Percentiles rank a stretch among this genome's conserved stretches.
Conservation (phyloP, 23 tunicate genomes). For the Corella eumyota region DNA sequence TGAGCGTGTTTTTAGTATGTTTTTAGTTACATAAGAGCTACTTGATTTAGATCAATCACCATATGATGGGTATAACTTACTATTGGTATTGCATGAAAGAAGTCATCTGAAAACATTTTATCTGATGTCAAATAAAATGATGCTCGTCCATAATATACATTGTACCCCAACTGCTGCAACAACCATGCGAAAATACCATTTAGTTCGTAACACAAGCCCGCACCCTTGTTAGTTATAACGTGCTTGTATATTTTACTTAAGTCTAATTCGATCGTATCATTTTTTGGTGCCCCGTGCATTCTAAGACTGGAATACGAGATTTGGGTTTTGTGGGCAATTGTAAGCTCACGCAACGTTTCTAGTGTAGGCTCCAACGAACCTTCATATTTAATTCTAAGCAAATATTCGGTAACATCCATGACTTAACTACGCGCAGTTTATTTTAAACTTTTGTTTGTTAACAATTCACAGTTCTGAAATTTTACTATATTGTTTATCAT, state of each 20-base stretch:
- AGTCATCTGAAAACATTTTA: no score
- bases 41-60: no score
- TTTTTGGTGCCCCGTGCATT: neutral
- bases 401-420: neutral
- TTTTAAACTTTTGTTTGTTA: no score
- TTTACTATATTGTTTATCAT: no score
- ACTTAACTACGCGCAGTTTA: neutral
- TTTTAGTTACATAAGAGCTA: no score
- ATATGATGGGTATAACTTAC: no score
- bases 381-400: neutral
- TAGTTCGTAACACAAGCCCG: neutral
- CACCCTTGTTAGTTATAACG: neutral
- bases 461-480: no score
- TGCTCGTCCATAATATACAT: neutral
- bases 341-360: neutral
- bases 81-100: no score
- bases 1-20: no score
- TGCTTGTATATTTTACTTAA: neutral
- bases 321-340: neutral
- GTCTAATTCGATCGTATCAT: neutral
- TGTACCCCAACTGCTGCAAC: neutral
- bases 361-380: neutral
- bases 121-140: no score
- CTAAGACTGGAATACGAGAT: neutral
- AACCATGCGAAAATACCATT: neutral